Evolutionary conservation across 2,797 vertebrate species (phyloP).

Genomic region (Pangasius larnaudii): DNA sequence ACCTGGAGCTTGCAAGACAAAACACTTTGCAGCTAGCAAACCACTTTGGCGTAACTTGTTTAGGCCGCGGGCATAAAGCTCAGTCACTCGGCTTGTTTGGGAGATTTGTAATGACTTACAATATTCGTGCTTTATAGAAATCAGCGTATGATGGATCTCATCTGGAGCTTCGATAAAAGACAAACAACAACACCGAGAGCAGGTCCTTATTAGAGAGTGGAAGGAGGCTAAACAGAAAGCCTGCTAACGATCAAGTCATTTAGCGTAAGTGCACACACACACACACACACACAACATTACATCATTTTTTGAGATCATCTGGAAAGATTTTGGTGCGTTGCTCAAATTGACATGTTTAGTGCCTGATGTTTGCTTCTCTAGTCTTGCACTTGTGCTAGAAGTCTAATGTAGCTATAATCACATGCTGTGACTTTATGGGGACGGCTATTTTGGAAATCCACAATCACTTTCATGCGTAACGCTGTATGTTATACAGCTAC

Average conservation of each 20-base stretch:
- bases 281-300: neutral
- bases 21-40: neutral
- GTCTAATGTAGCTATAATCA: neutral
- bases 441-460: neutral
- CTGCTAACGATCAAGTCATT: neutral
- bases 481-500: no score
- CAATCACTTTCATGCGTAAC: neutral
- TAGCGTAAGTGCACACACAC: neutral
- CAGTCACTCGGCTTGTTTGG: neutral
- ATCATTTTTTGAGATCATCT: neutral
- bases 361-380: neutral
- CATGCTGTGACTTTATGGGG: neutral
- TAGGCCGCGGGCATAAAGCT: neutral
- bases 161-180: neutral
- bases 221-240: neutral
- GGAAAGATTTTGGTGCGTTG: neutral
- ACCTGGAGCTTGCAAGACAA: slow-evolving; percentile 13
- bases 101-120: neutral
- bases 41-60: neutral
- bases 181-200: neutral
- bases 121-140: neutral
- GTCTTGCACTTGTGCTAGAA: neutral
- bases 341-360: neutral
- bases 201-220: neutral
- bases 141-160: neutral